Evolutionary conservation across 1,140 invertebrate genomes (phyloP).

Genomic region (Muscidifurax raptorellus): DNA sequence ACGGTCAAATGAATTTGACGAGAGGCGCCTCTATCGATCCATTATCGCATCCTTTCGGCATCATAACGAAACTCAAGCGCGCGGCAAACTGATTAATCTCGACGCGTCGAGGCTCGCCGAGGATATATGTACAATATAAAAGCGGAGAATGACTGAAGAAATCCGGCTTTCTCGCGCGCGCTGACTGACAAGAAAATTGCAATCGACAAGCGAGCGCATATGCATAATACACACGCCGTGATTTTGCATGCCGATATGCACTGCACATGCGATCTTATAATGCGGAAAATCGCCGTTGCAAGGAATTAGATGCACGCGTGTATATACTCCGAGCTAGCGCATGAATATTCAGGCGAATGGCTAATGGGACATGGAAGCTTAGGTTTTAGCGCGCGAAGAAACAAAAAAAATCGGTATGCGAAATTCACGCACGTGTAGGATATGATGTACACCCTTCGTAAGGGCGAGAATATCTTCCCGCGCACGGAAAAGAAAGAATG

Average conservation of each 20-base stretch:
- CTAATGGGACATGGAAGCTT: conserved; percentile 1
- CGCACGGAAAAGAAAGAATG: neutral
- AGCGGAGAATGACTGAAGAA: neutral
- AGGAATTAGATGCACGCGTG: neutral
- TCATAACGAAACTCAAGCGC: no score
- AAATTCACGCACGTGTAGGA: conserved; percentile 13
- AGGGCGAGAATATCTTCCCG: neutral
- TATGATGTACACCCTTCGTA: no score
- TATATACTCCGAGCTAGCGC: neutral
- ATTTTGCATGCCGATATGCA: neutral
- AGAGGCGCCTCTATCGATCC: neutral
- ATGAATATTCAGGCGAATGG: conserved; percentile 4
- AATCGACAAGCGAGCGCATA: neutral
- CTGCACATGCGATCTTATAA: neutral
- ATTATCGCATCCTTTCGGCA: neutral
- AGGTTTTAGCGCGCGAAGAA: neutral
- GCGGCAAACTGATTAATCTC: conserved; percentile 19
- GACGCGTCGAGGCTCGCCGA: neutral
- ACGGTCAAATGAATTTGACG: conserved; percentile 10
- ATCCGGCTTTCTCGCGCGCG: neutral
- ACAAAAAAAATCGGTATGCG: neutral
- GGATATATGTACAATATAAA: neutral
- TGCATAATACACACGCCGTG: neutral
- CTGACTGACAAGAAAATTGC: conserved; percentile 34
- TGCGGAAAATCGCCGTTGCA: neutral